These are phyloP conservation scores for Penaeus vannamei DNA, from an alignment of 1,140 invertebrate genomes.

Conservation along the genomic window DNA sequence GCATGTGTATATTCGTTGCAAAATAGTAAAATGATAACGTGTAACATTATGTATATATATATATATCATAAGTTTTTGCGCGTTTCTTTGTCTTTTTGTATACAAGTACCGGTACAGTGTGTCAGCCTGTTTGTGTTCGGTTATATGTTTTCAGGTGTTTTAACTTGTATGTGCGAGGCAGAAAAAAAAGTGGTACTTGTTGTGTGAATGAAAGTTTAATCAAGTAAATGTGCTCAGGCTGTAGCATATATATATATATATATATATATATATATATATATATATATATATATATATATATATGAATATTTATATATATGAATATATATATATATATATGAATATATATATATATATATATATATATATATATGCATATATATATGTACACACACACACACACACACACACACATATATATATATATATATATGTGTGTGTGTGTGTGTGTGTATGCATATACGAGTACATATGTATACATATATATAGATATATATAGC, in stretches of 20 bases:
- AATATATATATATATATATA: background rate
- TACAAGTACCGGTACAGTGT: too few species aligned
- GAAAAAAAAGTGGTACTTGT: too few species aligned
- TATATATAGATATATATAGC: conserved; percentile 3
- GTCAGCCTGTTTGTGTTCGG: too few species aligned
- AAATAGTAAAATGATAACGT: too few species aligned
- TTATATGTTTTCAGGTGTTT: too few species aligned
- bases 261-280: conserved; percentile 24
- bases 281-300: conserved; percentile 9
- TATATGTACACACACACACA: too few species aligned
- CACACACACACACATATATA: background rate
- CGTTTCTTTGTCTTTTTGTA: too few species aligned
- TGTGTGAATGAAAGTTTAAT: background rate
- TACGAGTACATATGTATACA: background rate
- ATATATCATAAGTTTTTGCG: too few species aligned
- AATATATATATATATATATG: background rate
- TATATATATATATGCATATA: background rate
- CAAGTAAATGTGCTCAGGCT: background rate
- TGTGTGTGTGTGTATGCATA: background rate
- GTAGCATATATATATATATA: conserved; percentile 8
- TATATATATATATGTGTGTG: conserved; percentile 1
- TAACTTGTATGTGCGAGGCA: too few species aligned
- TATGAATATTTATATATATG: too few species aligned
- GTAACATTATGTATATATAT: too few species aligned
- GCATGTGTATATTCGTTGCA: too few species aligned